Evolutionary conservation across 2,113 vertebrate species (phyloP).

Genomic region (Channa maculata): DNA sequence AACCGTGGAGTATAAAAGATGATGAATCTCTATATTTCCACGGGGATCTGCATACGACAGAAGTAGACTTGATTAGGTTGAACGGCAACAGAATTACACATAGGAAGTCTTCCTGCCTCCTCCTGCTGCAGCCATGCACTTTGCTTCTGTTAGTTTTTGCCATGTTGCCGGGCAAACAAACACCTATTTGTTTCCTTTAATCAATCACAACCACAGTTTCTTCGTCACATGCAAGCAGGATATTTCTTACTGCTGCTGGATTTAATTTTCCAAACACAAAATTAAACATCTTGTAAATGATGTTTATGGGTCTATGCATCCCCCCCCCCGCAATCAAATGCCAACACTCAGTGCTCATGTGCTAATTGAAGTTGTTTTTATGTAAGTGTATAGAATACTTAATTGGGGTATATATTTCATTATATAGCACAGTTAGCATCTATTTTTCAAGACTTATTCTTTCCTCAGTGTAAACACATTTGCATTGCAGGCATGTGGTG

Average conservation of each 20-base stretch:
- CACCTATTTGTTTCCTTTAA: slow-evolving; percentile 63
- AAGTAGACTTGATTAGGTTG: slow-evolving; percentile 82
- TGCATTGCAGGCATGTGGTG: slow-evolving; percentile 25
- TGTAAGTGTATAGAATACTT: slow-evolving; percentile 69
- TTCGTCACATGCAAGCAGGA: slow-evolving; percentile 48
- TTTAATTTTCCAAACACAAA: slow-evolving; percentile 75
- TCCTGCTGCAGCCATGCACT: background rate
- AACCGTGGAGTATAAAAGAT: slow-evolving; percentile 84
- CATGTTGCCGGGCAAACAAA: slow-evolving; percentile 37
- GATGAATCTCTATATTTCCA: slow-evolving; percentile 85
- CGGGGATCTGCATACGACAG: slow-evolving; percentile 76
- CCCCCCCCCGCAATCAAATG: slow-evolving; percentile 69
- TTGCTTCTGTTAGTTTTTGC: background rate
- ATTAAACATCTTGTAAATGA: slow-evolving; percentile 78
- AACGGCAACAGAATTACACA: slow-evolving; percentile 70
- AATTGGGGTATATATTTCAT: slow-evolving; percentile 72
- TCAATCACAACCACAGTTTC: slow-evolving; percentile 55
- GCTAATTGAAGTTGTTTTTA: slow-evolving; percentile 75
- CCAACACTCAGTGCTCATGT: slow-evolving; percentile 70
- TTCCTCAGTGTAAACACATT: slow-evolving; percentile 60
- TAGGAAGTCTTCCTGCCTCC: slow-evolving; percentile 25
- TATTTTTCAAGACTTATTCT: slow-evolving; percentile 62
- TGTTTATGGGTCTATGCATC: slow-evolving; percentile 70
- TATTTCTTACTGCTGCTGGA: slow-evolving; percentile 54
- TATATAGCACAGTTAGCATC: slow-evolving; percentile 65